These are phyloP conservation scores for Gallinago nigripennis DNA, from an alignment of 2,797 vertebrate species.

Conservation along the genomic window DNA sequence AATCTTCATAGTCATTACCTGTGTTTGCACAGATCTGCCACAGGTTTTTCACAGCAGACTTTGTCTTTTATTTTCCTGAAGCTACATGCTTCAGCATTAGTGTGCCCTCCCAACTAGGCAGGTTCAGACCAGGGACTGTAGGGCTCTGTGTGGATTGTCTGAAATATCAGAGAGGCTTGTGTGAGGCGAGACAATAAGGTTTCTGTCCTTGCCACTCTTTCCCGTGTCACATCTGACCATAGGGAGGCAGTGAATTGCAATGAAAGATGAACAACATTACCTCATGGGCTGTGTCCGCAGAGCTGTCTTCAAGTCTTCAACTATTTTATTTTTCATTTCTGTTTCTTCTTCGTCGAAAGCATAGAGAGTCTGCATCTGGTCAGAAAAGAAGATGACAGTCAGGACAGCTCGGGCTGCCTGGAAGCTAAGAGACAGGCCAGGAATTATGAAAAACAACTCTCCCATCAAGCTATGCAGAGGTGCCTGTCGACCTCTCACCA, in stretches of 20 bases:
- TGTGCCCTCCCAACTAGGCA: neutral
- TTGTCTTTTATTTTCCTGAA: neutral
- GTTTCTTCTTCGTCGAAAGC: slow-evolving; percentile 96
- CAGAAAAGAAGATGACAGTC: slow-evolving; percentile 28
- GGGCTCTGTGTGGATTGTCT: neutral
- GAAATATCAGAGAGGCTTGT: neutral
- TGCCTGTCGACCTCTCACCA: neutral
- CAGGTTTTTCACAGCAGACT: neutral
- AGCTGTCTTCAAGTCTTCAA: slow-evolving; percentile 97
- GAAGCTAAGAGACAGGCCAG: neutral
- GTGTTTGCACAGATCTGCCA: neutral
- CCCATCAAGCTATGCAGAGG: neutral
- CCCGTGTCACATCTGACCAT: neutral
- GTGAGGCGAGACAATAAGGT: slow-evolving; percentile 6
- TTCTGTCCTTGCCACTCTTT: slow-evolving; percentile 15
- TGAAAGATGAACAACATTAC: slow-evolving; percentile 69
- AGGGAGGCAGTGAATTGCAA: neutral
- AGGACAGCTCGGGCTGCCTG: neutral
- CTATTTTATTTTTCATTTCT: slow-evolving; percentile 95
- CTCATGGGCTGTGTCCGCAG: slow-evolving; percentile 98
- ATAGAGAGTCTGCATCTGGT: slow-evolving; percentile 95
- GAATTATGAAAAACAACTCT: neutral
- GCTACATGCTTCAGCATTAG: neutral
- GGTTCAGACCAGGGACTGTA: neutral
- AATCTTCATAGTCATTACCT: neutral